phyloP scores from a whole-genome alignment of 2,888 invertebrate species.

The Allolobophora icterica region DNA sequence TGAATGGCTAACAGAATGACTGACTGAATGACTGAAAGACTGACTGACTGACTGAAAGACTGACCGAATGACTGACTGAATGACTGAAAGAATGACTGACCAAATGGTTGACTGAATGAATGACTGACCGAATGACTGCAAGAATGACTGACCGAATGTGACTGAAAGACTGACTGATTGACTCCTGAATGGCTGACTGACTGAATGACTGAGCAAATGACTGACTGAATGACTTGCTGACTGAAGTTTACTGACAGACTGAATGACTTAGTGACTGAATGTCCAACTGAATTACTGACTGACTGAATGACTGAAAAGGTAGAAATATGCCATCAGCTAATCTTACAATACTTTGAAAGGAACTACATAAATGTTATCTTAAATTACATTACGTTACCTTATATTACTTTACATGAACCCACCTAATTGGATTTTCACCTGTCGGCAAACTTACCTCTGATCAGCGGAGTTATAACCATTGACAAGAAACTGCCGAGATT shows the following conservation, averaged over 20 bases:
- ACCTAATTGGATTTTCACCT: neutral
- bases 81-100: neutral
- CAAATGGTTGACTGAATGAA: too few species aligned
- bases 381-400: too few species aligned
- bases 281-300: neutral
- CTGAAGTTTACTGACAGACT: neutral
- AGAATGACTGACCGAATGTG: neutral
- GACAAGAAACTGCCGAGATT: constrained; percentile 87
- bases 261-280: neutral
- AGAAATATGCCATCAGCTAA: neutral
- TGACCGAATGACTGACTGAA: neutral
- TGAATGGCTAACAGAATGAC: too few species aligned
- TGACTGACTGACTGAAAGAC: neutral
- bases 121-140: too few species aligned
- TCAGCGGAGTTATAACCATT: constrained; percentile 83
- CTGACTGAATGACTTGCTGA: neutral
- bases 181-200: neutral
- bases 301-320: neutral
- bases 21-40: too few species aligned
- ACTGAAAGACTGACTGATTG: neutral
- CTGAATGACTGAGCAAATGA: neutral
- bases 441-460: constrained; percentile 71
- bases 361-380: too few species aligned
- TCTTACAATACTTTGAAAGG: neutral
- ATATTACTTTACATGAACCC: neutral